phyloP scores from a whole-genome alignment of 2,797 vertebrate genomes.

The Rhabdomys pumilio region DNA sequence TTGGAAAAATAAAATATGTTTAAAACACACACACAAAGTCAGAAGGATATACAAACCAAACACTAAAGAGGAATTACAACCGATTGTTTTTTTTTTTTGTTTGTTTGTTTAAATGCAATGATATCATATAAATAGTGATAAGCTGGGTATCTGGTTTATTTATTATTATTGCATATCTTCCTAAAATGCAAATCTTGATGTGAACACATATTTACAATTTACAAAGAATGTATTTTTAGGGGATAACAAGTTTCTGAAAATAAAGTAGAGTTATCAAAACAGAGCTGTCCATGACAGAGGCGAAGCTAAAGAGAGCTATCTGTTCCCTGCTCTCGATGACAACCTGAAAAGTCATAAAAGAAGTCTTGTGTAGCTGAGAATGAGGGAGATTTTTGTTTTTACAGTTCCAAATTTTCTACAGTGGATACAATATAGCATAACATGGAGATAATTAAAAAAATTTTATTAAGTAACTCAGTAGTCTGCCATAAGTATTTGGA shows the following conservation, averaged over 20 bases:
- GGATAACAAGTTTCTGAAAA: background rate
- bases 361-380: background rate
- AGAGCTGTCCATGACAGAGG: background rate
- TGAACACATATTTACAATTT: background rate
- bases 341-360: background rate
- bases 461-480: background rate
- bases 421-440: background rate
- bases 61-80: slow-evolving; percentile 1
- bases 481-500: background rate
- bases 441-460: background rate
- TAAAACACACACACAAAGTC: background rate
- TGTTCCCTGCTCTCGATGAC: background rate
- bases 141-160: background rate
- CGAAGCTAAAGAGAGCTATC: background rate
- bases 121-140: background rate
- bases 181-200: background rate
- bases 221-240: background rate
- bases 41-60: background rate
- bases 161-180: background rate
- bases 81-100: background rate
- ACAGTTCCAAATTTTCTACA: slow-evolving; percentile 11
- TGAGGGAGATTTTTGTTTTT: background rate
- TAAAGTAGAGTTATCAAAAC: background rate
- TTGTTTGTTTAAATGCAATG: background rate
- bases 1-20: slow-evolving; percentile 1